A percentile compares a stretch with the other conserved stretches of the same genome.
Evolutionary conservation across 2,113 vertebrate species (phyloP).

Genomic region (Indicator maculatus): DNA sequence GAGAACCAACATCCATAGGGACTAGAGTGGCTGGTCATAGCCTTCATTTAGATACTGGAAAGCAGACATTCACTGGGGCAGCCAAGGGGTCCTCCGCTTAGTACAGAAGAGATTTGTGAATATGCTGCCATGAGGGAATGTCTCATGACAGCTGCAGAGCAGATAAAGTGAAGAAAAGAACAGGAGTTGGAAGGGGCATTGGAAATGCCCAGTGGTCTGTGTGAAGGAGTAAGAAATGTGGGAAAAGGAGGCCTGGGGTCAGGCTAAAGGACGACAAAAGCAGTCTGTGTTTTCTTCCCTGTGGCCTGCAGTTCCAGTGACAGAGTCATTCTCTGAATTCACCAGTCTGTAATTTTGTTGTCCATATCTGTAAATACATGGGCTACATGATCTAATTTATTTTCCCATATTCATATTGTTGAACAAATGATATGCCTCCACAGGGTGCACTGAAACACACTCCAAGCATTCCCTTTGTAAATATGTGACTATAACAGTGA

Average conservation of each 20-base stretch:
- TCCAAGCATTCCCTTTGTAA: not conserved
- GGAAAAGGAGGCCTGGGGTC: not conserved
- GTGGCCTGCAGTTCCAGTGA: not conserved
- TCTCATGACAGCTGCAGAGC: not conserved
- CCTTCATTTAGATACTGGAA: not conserved
- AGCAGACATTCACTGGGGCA: not conserved
- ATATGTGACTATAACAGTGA: not conserved
- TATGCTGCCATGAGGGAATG: not conserved
- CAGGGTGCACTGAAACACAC: not conserved
- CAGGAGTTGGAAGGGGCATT: not conserved
- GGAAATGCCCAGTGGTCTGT: fast-evolving
- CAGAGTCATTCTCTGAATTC: not conserved
- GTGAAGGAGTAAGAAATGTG: not conserved
- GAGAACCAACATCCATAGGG: not conserved
- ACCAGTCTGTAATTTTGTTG: not conserved
- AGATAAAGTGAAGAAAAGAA: not conserved
- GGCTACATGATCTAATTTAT: not conserved
- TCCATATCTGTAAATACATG: not conserved
- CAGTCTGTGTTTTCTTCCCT: not conserved
- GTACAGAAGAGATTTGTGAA: not conserved
- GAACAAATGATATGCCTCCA: not conserved
- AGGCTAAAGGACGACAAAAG: not conserved
- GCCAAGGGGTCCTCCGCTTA: not conserved
- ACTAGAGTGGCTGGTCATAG: not conserved
- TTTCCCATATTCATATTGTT: not conserved